A percentile compares a stretch with the other conserved stretches of the same genome.
Evolutionary conservation across 2,113 vertebrate species (phyloP).

Genomic region (Vanacampus margaritifer): DNA sequence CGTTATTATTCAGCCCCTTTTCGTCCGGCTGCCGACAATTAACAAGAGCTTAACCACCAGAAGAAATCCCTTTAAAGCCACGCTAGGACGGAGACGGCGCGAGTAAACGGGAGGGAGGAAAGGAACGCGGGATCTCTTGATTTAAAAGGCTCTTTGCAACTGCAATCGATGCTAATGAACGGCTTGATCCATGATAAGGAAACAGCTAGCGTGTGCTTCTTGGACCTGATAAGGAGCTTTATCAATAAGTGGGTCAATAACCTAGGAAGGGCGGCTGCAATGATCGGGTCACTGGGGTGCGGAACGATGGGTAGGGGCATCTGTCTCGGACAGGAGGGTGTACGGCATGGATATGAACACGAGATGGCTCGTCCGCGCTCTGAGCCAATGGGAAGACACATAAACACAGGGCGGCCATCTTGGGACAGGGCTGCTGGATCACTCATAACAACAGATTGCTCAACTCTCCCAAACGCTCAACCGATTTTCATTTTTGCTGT

Average conservation of each 20-base stretch:
- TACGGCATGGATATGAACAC: too few species aligned
- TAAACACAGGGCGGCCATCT: too few species aligned
- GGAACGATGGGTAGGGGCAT: too few species aligned
- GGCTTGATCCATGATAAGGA: conserved; percentile 59
- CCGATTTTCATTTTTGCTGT: too few species aligned
- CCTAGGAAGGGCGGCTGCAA: conserved; percentile 18
- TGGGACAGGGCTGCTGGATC: too few species aligned
- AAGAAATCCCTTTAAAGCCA: conserved; percentile 36
- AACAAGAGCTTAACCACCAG: conserved; percentile 52
- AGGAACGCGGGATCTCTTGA: neutral
- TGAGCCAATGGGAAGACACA: too few species aligned
- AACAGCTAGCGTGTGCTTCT: conserved; percentile 15
- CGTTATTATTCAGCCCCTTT: conserved; percentile 62
- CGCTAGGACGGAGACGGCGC: conserved; percentile 18
- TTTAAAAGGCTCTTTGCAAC: conserved; percentile 33
- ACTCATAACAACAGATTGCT: too few species aligned
- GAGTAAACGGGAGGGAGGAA: conserved; percentile 29
- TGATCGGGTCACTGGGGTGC: conserved; percentile 11
- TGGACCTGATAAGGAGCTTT: conserved; percentile 41
- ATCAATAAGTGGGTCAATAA: conserved; percentile 34
- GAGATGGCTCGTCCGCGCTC: too few species aligned
- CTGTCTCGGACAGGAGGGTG: too few species aligned
- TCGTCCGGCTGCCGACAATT: conserved; percentile 57
- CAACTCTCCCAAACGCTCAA: too few species aligned
- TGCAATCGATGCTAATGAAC: conserved; percentile 68